Percentiles rank a stretch among this genome's conserved stretches.
Evolutionary conservation across 2,113 vertebrate genomes (phyloP).

Genomic region (Phodopus roborovskii): DNA sequence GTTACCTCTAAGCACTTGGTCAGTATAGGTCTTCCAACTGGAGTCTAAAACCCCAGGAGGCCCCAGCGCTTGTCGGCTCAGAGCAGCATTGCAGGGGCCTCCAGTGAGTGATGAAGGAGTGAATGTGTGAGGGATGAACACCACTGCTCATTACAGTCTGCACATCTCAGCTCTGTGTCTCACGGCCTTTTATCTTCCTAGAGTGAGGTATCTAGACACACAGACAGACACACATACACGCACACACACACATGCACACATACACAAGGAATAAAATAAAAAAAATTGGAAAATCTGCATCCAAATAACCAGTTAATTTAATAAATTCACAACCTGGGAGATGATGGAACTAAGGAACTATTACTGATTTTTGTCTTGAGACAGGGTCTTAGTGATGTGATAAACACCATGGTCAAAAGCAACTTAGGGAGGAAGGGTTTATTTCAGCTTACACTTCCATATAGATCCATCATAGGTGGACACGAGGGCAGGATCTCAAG

Average conservation of each 20-base stretch:
- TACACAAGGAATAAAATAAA: neutral
- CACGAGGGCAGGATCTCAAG: neutral
- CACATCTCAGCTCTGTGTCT: neutral
- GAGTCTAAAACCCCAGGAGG: too few species aligned
- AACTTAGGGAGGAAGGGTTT: neutral
- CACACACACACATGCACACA: neutral
- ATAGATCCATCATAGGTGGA: neutral
- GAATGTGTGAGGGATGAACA: neutral
- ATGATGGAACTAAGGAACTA: neutral
- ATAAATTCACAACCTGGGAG: neutral
- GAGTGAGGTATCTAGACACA: too few species aligned
- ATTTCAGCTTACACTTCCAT: neutral
- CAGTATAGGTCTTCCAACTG: neutral
- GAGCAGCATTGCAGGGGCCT: neutral
- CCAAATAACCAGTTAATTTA: neutral
- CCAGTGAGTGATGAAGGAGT: neutral
- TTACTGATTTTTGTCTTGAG: neutral
- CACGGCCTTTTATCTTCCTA: neutral
- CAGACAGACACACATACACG: neutral
- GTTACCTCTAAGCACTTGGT: neutral
- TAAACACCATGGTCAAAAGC: neutral
- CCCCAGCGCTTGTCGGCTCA: neutral
- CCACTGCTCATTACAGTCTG: too few species aligned
- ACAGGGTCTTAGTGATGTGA: neutral
- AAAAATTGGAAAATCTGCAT: neutral